Base-by-base conservation (phyloP, 2,797 vertebrate species). In the Anas georgica region DNA sequence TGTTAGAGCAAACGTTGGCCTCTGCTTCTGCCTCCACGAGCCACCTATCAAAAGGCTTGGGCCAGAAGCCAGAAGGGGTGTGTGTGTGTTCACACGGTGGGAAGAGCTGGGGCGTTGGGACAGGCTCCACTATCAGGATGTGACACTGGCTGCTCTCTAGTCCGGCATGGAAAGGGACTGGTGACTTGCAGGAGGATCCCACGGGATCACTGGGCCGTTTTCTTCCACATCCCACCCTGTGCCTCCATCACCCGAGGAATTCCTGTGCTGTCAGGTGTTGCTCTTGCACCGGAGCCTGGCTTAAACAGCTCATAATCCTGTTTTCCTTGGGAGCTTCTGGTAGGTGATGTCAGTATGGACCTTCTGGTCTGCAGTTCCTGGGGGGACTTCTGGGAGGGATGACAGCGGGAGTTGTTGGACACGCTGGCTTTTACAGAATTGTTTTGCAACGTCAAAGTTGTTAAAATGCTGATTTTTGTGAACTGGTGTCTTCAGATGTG, bases 61-160 rank as follows among this genome's bases (percentile, higher is more conserved):
- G 91, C 70, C 79, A 29, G 33, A 64, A 83, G 84, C 89, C 91
- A 87, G 73, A 54, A 83, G 64, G 76, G 78, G 76, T 58, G 69
- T 66, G 11, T 31, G 8, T 45, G 70, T 8, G 52, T 56, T 70
- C 41, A 31, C 31, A 8, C 43, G 3, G 74, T 17, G 35, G 14
- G 72, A 64, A 48, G 75, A 87, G 84, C 45, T 83, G 91, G 92
- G 82, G 64, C 48, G 7, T 14, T 21, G 68, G 69, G 55, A 58
- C 28, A 29, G 72, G 23, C 77, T 89, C 64, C 31, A 3, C 26
- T 5, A 13, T 23, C 28, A 12, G 58, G 52, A 60, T 3, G 0
- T 62, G 68, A 46, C 33, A 25, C 1, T 23, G 58, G 60, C 69
- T 88, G 62, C 83, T 41, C 39, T 28, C 41, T 39, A 18, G 46